Evolutionary conservation across 2,888 invertebrate genomes (phyloP).

Genomic region (Xestoiulus laeticollis): DNA sequence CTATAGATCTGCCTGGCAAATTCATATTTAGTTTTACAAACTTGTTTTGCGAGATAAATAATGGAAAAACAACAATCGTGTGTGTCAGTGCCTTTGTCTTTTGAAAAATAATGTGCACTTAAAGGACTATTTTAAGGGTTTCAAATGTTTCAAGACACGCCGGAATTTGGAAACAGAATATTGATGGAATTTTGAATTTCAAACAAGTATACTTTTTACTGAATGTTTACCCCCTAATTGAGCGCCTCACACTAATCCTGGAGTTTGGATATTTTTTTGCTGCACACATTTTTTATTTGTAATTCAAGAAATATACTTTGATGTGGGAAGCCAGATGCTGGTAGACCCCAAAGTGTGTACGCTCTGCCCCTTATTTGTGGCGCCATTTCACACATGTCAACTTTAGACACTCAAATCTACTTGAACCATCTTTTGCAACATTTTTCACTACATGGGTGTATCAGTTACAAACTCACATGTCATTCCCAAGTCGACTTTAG

Average conservation of each 20-base stretch:
- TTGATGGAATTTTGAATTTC: background rate
- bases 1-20: background rate
- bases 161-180: constrained; percentile 1
- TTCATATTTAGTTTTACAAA: background rate
- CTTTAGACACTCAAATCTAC: background rate
- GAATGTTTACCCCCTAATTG: background rate
- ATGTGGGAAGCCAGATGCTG: background rate
- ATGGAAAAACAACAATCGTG: background rate
- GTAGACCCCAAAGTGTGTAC: background rate
- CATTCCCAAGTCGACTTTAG: background rate
- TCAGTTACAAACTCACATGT: background rate
- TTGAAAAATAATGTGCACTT: background rate
- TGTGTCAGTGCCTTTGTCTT: constrained; percentile 14
- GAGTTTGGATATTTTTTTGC: background rate
- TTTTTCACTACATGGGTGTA: constrained; percentile 17
- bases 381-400: constrained; percentile 9
- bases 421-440: constrained; percentile 16
- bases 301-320: background rate
- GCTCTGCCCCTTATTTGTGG: background rate
- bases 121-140: background rate
- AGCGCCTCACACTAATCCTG: background rate
- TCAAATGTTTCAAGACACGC: background rate
- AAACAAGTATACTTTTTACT: background rate
- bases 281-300: background rate
- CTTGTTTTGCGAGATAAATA: background rate